Conservation (phyloP, 2,888 invertebrate genomes). For the Elgonia sp. region DNA sequence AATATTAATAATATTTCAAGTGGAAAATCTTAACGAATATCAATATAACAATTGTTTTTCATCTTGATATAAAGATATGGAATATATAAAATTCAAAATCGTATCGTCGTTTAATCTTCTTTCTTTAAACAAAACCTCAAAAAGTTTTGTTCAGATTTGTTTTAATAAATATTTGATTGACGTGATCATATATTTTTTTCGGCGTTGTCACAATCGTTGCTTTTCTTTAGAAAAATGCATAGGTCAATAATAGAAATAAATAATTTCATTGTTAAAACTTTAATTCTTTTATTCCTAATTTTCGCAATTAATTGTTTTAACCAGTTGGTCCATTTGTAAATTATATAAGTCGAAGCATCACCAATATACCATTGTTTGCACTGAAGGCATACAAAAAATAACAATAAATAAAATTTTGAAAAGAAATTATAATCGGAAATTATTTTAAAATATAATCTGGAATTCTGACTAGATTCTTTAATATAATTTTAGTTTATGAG, state of each 20-base stretch:
- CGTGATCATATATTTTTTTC: neutral
- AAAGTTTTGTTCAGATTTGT: neutral
- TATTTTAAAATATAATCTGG: neutral
- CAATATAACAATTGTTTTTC: neutral
- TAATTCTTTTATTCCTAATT: neutral
- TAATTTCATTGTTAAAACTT: neutral
- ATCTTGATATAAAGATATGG: neutral
- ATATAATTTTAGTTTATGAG: neutral
- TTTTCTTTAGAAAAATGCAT: neutral
- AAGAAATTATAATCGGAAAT: no score
- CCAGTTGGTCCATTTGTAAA: no score
- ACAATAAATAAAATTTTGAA: no score
- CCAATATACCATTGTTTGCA: no score
- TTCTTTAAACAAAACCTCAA: neutral
- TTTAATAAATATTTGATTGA: constrained; percentile 2
- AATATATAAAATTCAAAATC: neutral
- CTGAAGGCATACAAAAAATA: no score
- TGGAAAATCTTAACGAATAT: neutral
- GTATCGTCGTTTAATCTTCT: neutral
- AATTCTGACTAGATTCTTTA: neutral
- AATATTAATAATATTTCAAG: neutral
- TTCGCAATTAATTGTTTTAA: no score
- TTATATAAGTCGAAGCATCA: no score
- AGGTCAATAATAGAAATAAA: neutral
- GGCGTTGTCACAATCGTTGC: neutral